Evolutionary conservation across 2,888 invertebrate species (phyloP).

Genomic region (Sphinx pinastri): DNA sequence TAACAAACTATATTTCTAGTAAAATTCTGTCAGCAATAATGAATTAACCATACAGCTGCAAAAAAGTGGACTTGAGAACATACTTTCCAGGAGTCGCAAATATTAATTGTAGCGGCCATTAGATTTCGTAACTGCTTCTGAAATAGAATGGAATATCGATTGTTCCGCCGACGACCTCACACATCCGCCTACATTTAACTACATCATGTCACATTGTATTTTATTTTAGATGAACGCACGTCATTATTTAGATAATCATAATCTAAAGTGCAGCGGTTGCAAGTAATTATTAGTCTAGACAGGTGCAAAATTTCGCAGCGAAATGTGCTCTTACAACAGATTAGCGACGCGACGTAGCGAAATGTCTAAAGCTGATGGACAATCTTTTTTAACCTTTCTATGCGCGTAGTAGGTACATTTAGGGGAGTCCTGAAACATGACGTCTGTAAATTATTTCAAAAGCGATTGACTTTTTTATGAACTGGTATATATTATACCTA

Average conservation of each 20-base stretch:
- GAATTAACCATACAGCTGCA: no score
- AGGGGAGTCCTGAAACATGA: neutral
- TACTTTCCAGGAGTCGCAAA: neutral
- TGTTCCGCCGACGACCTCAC: conserved; percentile 50
- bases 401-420: neutral
- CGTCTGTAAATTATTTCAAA: neutral
- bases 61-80: no score
- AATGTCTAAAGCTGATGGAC: neutral
- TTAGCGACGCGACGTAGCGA: neutral
- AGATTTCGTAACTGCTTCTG: conserved; percentile 36
- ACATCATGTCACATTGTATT: conserved; percentile 19
- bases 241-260: conserved; percentile 5
- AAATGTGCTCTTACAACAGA: conserved; percentile 9
- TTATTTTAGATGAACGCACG: conserved; percentile 10
- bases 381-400: conserved; percentile 4
- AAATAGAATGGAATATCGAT: conserved; percentile 54
- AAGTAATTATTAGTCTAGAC: conserved; percentile 15
- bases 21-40: no score
- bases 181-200: conserved; percentile 44
- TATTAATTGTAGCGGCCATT: neutral
- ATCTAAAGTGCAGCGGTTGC: no score
- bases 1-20: no score
- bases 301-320: neutral
- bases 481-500: no score
- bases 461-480: neutral